Base-by-base conservation (phyloP, 2,888 invertebrate species). In the Calephelis perditalis region DNA sequence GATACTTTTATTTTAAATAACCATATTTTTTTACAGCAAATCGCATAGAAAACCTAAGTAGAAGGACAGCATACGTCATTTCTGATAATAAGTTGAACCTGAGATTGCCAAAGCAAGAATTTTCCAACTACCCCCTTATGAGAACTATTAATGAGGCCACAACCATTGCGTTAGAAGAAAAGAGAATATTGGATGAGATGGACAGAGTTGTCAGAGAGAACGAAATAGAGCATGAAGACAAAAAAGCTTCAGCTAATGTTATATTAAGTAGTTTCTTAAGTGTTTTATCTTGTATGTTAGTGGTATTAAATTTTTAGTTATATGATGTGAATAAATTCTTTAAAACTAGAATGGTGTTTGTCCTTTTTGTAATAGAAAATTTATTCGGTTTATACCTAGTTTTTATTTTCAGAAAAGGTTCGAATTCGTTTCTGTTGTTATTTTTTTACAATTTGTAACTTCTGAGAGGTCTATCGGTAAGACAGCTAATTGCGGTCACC, bases 71-170 rank as follows among this genome's bases (percentile, higher is more conserved):
- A 3, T 91, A 89, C 69, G 76, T 82, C 0, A 67, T 81, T 0
- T 71, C 80, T 1, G 77, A 84, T 55, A 81, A 77, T 0, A 75
- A 72, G 8, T 72, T 91, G 0, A 74, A 78, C 0, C 76, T 91
- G 0, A 75, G 86, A 0, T 65, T 88, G 0, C 87, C 90, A 0
- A 69, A 78, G 7, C 72, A 73, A 0, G 75, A 82, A 15, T 79
- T 74, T 62, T 70, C 77, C 0, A 94, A 94, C 74, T 96, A 94
- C 79, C 94, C 94, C 0, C 81, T 97, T 0, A 92, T 97, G 86
- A 92, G 94, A 57, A 91, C 94, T 0, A 94, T 97, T 59, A 95
- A 96, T 73, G 92, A 92, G 62, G 94, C 93, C 0, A 86, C 95
- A 1, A 81, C 86, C 0, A 76, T 93, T 8, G 86, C 93, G 0